A percentile compares a stretch with the other conserved stretches of the same genome.
Conservation (phyloP, 2,113 vertebrate genomes). For the Heterotilapia buettikoferi region DNA sequence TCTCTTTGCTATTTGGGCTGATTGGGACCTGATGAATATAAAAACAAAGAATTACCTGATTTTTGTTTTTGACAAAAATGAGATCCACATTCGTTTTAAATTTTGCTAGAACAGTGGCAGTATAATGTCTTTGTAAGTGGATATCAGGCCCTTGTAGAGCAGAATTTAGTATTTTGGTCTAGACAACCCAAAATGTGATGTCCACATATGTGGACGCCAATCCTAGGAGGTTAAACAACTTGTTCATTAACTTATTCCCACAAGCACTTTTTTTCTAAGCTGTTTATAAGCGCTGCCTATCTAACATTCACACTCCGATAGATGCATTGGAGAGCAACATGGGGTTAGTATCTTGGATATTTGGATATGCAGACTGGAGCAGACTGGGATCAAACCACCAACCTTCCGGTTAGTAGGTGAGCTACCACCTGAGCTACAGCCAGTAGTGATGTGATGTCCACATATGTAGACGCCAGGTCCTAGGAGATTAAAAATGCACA, state of each 20-base stretch:
- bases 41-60: not conserved
- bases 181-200: not conserved
- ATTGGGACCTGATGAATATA: not conserved
- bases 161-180: not conserved
- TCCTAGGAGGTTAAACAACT: not conserved
- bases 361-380: not conserved
- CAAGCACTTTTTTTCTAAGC: rapidly evolving
- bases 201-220: not conserved
- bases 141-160: not conserved
- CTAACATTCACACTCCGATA: not conserved
- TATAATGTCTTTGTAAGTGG: rapidly evolving
- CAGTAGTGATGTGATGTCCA: not conserved
- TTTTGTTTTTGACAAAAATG: not conserved
- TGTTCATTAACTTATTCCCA: not conserved
- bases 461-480: rapidly evolving
- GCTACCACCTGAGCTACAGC: not conserved
- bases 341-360: rapidly evolving
- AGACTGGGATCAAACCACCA: not conserved
- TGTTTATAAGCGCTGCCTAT: rapidly evolving
- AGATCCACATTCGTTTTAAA: not conserved
- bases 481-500: not conserved
- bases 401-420: rapidly evolving
- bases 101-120: rapidly evolving
- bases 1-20: not conserved
- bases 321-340: not conserved